Percentiles rank a stretch among this genome's conserved stretches.
phyloP scores from a whole-genome alignment of 2,113 vertebrate genomes.

The Urocolius indicus region DNA sequence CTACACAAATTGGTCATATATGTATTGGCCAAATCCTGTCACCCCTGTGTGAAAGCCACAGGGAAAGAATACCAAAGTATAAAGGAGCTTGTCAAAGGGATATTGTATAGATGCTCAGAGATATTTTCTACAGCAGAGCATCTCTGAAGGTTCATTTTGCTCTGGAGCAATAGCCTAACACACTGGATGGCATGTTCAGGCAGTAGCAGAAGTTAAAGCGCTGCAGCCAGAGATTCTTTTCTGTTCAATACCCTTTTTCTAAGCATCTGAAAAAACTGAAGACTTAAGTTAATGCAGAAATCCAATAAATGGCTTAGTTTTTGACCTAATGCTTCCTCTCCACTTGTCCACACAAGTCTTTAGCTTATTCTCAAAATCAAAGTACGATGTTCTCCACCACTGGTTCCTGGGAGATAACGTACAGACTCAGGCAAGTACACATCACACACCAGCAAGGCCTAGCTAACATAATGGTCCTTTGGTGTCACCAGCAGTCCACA shows the following conservation, averaged over 20 bases:
- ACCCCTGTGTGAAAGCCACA: background rate
- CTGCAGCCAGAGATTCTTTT: background rate
- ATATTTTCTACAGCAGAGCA: background rate
- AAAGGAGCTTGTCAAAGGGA: background rate
- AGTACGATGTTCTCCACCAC: background rate
- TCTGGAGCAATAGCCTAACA: background rate
- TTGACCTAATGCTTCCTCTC: background rate
- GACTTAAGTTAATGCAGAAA: background rate
- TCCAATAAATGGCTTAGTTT: background rate
- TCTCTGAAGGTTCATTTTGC: background rate
- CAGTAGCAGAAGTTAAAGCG: background rate
- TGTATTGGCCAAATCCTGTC: background rate
- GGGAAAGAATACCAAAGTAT: background rate
- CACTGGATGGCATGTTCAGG: background rate
- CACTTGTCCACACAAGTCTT: background rate
- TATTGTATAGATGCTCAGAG: background rate
- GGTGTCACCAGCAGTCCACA: conserved; percentile 22
- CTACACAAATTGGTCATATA: background rate
- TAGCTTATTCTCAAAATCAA: background rate
- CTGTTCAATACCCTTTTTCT: background rate
- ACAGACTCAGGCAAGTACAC: background rate
- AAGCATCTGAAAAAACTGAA: background rate
- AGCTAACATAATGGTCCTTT: background rate
- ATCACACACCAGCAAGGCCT: background rate
- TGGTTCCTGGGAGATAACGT: background rate